Evolutionary conservation across 2,797 vertebrate species (phyloP).

Genomic region (Pangasius macronema): DNA sequence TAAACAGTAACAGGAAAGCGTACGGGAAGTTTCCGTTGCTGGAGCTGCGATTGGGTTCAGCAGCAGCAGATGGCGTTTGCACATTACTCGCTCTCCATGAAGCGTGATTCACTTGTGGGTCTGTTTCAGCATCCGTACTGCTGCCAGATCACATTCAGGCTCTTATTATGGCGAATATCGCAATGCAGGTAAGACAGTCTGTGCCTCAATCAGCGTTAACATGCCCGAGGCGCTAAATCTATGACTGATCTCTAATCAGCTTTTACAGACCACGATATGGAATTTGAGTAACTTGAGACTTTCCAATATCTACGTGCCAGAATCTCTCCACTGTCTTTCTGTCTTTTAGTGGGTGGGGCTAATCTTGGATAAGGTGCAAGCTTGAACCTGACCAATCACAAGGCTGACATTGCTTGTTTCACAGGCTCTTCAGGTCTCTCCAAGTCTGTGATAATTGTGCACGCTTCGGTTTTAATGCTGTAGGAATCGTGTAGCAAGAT

Average conservation of each 20-base stretch:
- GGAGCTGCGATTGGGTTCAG: neutral
- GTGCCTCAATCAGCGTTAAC: neutral
- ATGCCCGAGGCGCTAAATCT: neutral
- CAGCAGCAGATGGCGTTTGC: slow-evolving; percentile 29
- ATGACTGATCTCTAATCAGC: neutral
- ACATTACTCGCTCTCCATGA: slow-evolving; percentile 19
- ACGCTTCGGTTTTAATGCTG: neutral
- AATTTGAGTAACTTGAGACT: neutral
- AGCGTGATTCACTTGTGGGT: slow-evolving; percentile 13
- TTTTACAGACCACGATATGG: neutral
- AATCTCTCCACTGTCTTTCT: neutral
- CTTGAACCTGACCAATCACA: neutral
- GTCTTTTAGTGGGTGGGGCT: neutral
- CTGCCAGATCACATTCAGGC: slow-evolving; percentile 7
- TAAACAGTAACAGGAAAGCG: slow-evolving; percentile 35
- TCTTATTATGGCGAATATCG: neutral
- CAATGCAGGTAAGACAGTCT: neutral
- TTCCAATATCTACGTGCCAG: neutral
- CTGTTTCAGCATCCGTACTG: neutral
- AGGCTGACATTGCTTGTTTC: neutral
- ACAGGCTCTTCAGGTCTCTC: neutral
- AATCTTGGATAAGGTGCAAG: neutral
- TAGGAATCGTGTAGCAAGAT: neutral
- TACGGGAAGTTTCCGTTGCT: slow-evolving; percentile 22
- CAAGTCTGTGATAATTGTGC: neutral